Evolutionary conservation across 64 coral and sea anemone species (phyloP), one percentile per base, ranked within the genome.

Genomic region (Pocillopora verrucosa): DNA sequence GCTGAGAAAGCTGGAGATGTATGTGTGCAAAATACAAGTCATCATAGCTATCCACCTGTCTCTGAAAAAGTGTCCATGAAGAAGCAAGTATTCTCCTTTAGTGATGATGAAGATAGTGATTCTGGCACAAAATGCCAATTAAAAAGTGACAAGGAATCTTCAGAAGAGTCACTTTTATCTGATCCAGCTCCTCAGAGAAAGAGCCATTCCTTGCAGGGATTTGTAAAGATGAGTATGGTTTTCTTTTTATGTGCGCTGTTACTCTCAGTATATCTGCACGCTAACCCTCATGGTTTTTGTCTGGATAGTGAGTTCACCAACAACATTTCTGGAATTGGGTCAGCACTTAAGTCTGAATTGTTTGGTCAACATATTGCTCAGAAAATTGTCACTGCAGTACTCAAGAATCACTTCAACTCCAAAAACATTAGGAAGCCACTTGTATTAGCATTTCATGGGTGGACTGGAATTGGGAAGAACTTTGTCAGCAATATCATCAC

Each of bases 401-500:
- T 96, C 16, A 92, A 93, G 75, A 92, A 88, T 60, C 94, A 93
- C 81, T 88, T 92, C 34, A 76, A 20, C 58, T 88, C 87, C 64
- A 61, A 61, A 20, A 69, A 87, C 20, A 74, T 25, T 9, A 86
- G 86, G 19, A 96, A 96, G 74, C 94, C 94, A 38, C 79, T 96
- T 17, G 94, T 96, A 0, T 24, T 96, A 5, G 92, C 94, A 19
- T 83, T 96, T 65, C 94, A 96, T 90, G 94, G 94, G 1, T 96
- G 94, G 94, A 96, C 90, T 74, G 94, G 94, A 75, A 87, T 87
- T 72, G 94, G 95, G 1, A 97, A 97, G 70, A 97, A 93, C 78
- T 94, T 88, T 94, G 95, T 93, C 59, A 93, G 82, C 90, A 80
- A 62, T 35, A 90, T 97, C 17, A 90, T 97, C 65, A 89, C 83